phyloP scores from a whole-genome alignment of 2,797 vertebrate species.

The Adrianichthys oophorus region DNA sequence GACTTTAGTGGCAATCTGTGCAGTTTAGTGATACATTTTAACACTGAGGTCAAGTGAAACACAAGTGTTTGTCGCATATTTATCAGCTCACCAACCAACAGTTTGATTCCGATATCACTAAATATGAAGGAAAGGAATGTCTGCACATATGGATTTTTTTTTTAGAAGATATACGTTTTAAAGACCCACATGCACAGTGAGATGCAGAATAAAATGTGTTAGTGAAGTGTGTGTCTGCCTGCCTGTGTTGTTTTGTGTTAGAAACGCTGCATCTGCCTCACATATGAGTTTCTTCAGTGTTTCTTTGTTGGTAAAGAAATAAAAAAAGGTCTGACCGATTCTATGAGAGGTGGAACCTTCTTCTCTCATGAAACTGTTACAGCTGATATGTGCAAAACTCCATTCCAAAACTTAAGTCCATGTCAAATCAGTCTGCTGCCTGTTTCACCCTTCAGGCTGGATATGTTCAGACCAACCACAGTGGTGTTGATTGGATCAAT shows the following conservation, averaged over 20 bases:
- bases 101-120: neutral
- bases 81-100: neutral
- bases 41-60: too few relatives aligned
- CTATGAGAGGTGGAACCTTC: neutral
- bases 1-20: too few relatives aligned
- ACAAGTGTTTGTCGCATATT: too few relatives aligned
- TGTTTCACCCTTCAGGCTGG: neutral
- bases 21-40: too few relatives aligned
- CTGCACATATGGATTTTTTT: conserved; percentile 17
- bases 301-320: conserved; percentile 20
- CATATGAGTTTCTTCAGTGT: conserved; percentile 20
- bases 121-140: conserved; percentile 2
- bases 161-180: neutral
- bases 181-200: conserved; percentile 1
- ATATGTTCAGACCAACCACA: neutral
- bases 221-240: neutral
- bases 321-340: conserved; percentile 22
- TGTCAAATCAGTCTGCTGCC: neutral
- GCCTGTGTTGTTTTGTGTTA: conserved; percentile 10
- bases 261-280: conserved; percentile 39
- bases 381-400: neutral
- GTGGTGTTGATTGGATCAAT: neutral
- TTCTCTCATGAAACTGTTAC: conserved; percentile 13
- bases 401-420: conserved; percentile 8
- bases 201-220: conserved; percentile 7